Evolutionary conservation across 1,140 invertebrate species (phyloP).

Genomic region (Pristionchus pacificus): DNA sequence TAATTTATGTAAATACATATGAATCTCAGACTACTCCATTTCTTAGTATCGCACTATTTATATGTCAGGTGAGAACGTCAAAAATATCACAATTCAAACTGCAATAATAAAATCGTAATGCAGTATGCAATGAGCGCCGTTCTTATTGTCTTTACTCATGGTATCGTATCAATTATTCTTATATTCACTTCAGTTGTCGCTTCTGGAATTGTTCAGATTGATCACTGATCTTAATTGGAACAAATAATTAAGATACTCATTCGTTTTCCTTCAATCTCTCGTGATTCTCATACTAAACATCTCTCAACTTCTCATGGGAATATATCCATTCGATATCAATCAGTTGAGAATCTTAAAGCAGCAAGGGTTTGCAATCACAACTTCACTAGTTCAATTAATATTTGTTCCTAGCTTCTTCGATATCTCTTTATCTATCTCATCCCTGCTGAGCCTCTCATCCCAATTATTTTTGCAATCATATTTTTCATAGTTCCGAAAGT

Average conservation of each 20-base stretch:
- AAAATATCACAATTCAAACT: no score
- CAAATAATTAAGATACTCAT: not conserved
- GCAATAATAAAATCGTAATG: no score
- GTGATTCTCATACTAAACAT: not conserved
- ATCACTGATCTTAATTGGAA: not conserved
- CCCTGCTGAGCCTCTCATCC: not conserved
- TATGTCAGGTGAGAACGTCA: no score
- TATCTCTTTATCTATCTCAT: not conserved
- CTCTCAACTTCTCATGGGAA: not conserved
- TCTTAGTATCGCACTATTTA: no score
- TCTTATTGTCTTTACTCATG: not conserved
- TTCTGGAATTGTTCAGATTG: not conserved
- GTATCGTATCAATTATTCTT: no score
- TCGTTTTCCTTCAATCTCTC: not conserved
- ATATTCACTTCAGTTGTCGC: no score
- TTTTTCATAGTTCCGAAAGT: not conserved
- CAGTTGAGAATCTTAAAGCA: not conserved
- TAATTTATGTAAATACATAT: no score
- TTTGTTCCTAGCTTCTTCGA: not conserved
- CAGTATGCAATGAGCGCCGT: not conserved
- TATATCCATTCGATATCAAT: not conserved
- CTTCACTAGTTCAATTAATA: not conserved
- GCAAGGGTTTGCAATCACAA: no score
- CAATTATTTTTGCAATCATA: not conserved
- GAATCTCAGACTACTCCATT: no score